phyloP scores from a whole-genome alignment of 1,140 invertebrate species.

The Callitettix versicolor region DNA sequence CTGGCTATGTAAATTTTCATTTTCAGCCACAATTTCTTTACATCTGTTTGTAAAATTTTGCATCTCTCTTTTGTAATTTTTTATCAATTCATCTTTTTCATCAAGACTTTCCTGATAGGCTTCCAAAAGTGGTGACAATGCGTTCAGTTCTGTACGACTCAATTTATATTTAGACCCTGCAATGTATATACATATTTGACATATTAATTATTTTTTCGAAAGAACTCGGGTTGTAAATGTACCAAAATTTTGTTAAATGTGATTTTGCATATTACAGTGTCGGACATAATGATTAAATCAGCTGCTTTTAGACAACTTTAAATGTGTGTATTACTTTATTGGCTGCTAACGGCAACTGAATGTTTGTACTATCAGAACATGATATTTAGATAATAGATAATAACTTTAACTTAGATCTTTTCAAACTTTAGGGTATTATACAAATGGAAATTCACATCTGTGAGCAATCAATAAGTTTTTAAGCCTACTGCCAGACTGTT shows the following conservation, averaged over 20 bases:
- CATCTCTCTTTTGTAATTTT: conserved; percentile 46
- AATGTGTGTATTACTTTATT: background rate
- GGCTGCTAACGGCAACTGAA: too few relatives aligned
- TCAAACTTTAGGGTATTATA: too few relatives aligned
- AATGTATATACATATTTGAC: background rate
- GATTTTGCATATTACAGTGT: conserved; percentile 18
- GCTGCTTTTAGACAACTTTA: conserved; percentile 6
- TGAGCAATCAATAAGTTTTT: too few relatives aligned
- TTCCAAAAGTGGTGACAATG: conserved; percentile 48
- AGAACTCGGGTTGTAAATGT: background rate
- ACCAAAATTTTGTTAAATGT: conserved; percentile 13
- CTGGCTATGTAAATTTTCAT: conserved; percentile 44
- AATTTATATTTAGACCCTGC: conserved; percentile 30
- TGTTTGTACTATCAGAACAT: too few relatives aligned
- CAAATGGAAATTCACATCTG: too few relatives aligned
- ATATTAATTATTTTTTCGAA: conserved; percentile 19
- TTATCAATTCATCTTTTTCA: conserved; percentile 53
- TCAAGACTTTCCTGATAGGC: conserved; percentile 53
- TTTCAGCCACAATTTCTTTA: conserved; percentile 49
- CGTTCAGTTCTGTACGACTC: conserved; percentile 43
- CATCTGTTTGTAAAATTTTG: conserved; percentile 46
- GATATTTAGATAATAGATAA: too few relatives aligned
- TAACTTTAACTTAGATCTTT: too few relatives aligned
- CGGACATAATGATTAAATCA: conserved; percentile 20
- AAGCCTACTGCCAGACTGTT: too few relatives aligned